Evolutionary conservation across 23 tunicate genomes (phyloP).

Genomic region (Phallusia fumigata): DNA sequence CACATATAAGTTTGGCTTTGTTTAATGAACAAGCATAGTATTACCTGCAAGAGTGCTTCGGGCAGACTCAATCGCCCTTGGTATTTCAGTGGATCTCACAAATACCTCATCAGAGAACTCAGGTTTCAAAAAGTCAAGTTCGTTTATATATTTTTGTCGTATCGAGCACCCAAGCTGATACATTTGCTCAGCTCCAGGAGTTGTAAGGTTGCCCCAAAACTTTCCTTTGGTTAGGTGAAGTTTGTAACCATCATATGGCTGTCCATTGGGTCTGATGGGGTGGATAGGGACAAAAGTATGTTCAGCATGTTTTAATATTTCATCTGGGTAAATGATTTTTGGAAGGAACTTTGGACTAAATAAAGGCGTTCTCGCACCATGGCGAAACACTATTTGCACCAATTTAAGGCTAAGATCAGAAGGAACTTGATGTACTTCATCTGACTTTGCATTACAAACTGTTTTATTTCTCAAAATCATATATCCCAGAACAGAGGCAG

Average conservation of each 20-base stretch:
- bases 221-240: not conserved
- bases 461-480: not conserved
- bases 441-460: not conserved
- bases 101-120: constrained; percentile 13
- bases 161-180: constrained; percentile 27
- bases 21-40: too few relatives aligned
- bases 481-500: not conserved
- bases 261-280: not conserved
- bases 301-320: constrained; percentile 37
- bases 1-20: not conserved
- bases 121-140: constrained; percentile 35
- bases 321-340: constrained; percentile 23
- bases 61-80: constrained; percentile 50
- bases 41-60: constrained; percentile 58
- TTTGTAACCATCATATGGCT: not conserved
- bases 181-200: constrained; percentile 63
- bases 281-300: constrained; percentile 44
- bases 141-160: constrained; percentile 26
- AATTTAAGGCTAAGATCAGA: constrained; percentile 22
- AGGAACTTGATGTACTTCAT: not conserved
- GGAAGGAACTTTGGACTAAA: constrained; percentile 51
- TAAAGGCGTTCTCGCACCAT: constrained; percentile 85
- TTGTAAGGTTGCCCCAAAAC: constrained; percentile 43
- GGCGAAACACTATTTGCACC: constrained; percentile 84
- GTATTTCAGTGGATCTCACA: constrained; percentile 41